Evolutionary conservation across 2,888 invertebrate species (phyloP).

Genomic region (Cheilosia soror): DNA sequence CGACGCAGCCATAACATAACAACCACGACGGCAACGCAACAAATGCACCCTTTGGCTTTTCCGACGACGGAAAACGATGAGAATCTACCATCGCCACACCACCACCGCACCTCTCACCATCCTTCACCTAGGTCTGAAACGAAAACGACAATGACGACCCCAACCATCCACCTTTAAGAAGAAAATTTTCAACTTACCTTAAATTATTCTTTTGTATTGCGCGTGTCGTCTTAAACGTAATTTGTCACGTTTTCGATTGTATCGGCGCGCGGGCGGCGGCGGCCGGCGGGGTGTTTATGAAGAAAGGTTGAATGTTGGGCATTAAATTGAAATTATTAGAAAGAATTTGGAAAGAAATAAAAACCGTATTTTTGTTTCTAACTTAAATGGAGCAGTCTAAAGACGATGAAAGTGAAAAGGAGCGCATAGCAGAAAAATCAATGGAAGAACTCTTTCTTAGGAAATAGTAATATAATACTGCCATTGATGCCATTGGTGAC

Average conservation of each 20-base stretch:
- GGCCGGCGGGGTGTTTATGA: neutral
- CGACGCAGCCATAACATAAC: conserved; percentile 72
- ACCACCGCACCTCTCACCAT: neutral
- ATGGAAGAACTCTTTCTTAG: too few species aligned
- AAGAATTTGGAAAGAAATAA: neutral
- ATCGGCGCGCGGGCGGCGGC: conserved; percentile 24
- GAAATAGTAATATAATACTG: too few species aligned
- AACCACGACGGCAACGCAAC: conserved; percentile 57
- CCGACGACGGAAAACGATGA: neutral
- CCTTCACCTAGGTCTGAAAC: neutral
- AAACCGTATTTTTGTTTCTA: neutral
- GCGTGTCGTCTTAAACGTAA: conserved; percentile 13
- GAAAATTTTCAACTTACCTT: conserved; percentile 41
- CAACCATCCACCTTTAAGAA: conserved; percentile 20
- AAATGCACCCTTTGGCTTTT: conserved; percentile 52
- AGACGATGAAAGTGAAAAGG: too few species aligned
- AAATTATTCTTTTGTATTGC: conserved; percentile 23
- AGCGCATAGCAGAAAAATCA: too few species aligned
- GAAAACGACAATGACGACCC: neutral
- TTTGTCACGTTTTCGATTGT: conserved; percentile 42
- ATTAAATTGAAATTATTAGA: conserved; percentile 39
- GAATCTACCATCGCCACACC: neutral
- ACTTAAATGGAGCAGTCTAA: too few species aligned
- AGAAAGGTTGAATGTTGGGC: conserved; percentile 33
- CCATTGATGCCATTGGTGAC: too few species aligned